Conservation (phyloP, 2,113 vertebrate genomes). For the Scomber colias region DNA sequence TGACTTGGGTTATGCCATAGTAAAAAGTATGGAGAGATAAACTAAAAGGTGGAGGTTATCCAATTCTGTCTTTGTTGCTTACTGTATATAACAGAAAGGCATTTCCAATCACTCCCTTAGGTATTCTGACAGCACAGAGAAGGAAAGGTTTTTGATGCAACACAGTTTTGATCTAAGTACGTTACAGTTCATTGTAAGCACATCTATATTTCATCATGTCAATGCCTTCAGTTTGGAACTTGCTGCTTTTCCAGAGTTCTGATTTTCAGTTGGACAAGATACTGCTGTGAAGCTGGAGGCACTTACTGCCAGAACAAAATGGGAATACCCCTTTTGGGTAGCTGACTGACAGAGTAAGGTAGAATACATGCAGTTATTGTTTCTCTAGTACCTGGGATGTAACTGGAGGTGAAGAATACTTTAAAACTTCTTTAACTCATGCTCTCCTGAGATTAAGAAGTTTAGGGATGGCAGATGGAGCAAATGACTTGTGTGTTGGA, state of each 20-base stretch:
- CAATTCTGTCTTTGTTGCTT: slow-evolving; percentile 12
- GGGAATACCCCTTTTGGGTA: slow-evolving; percentile 32
- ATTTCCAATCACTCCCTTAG: slow-evolving; percentile 32
- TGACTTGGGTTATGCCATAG: not conserved
- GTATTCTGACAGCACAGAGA: slow-evolving; percentile 26
- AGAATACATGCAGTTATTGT: slow-evolving; percentile 15
- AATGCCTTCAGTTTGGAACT: slow-evolving; percentile 49
- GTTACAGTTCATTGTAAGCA: slow-evolving; percentile 48
- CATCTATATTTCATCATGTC: slow-evolving; percentile 61
- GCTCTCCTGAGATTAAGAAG: not conserved
- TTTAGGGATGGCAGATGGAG: not conserved
- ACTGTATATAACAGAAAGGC: slow-evolving; percentile 12
- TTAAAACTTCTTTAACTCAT: slow-evolving; percentile 3
- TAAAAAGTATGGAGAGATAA: slow-evolving; percentile 9
- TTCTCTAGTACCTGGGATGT: slow-evolving; percentile 14
- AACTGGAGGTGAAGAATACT: slow-evolving; percentile 20
- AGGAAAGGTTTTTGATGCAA: slow-evolving; percentile 13
- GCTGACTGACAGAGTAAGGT: slow-evolving; percentile 30
- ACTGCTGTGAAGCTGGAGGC: slow-evolving; percentile 26
- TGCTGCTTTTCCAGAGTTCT: slow-evolving; percentile 39
- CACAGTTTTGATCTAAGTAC: slow-evolving; percentile 45
- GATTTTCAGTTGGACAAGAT: slow-evolving; percentile 47
- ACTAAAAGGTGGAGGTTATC: slow-evolving; percentile 16
- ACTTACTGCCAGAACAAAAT: slow-evolving; percentile 43
- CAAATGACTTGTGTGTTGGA: not conserved